Evolutionary conservation across 2,888 invertebrate genomes (phyloP), one percentile per base, ranked within the genome.

Genomic region (Macaria liturata): DNA sequence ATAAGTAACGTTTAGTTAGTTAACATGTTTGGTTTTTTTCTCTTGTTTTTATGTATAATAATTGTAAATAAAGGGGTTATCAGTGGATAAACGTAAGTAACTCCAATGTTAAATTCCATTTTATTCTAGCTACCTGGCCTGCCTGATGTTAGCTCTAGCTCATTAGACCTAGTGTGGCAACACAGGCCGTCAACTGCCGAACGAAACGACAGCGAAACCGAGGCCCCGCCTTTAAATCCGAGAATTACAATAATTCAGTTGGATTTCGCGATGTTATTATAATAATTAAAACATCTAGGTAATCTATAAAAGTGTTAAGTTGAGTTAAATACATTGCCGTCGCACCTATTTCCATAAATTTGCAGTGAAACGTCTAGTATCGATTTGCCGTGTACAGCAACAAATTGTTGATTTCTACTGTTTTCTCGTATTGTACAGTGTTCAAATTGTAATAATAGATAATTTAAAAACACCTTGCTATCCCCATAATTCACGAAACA

Each of bases 161-260:
- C 20, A 20, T 20, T 20, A 20, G 20, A 20, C 20, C 20, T 20
- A 37, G 5, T 37, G 34, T 51, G 45, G 51, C 39, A 51, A 39
- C 45, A 50, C 43, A 30, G 31, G 30, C 45, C 84, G 79, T 80
- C 81, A 81, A 78, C 79, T 80, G 84, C 81, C 86, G 86, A 86
- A 84, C 84, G 86, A 88, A 88, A 83, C 88, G 82, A 86, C 78
- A 80, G 80, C 74, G 79, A 83, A 81, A 81, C 81, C 66, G 75
- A 88, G 87, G 87, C 90, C 91, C 88, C 91, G 91, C 91, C 90
- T 91, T 77, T 84, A 79, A 80, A 78, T 65, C 73, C 77, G 80
- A 81, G 83, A 83, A 83, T 82, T 86, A 84, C 81, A 84, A 79
- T 79, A 81, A 80, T 86, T 86, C 75, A 80, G 79, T 81, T 83